These are phyloP conservation scores for Acrossocheilus wenchowensis DNA, from an alignment of 2,797 vertebrate species.

Conservation along the genomic window DNA sequence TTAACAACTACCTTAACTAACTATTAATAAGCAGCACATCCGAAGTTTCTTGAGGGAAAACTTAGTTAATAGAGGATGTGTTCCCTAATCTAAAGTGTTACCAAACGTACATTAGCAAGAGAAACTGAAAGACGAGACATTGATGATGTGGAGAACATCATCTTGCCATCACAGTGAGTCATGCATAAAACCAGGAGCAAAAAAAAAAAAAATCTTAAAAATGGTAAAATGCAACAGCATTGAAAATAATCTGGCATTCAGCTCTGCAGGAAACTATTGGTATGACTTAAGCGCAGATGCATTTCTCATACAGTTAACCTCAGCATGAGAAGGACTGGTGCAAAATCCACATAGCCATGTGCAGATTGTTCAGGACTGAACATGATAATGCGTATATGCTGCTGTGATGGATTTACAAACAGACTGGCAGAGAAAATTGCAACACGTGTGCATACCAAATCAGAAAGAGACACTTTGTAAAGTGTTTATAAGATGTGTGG, in stretches of 20 bases:
- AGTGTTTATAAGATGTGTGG: conserved; percentile 13
- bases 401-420: conserved; percentile 43
- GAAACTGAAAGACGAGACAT: neutral
- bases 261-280: neutral
- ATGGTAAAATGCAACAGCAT: neutral
- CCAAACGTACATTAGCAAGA: neutral
- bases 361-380: conserved; percentile 20
- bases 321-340: conserved; percentile 2
- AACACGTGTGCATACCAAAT: conserved; percentile 24
- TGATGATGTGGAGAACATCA: neutral
- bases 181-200: neutral
- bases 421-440: conserved; percentile 27
- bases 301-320: neutral
- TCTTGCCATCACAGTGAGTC: neutral
- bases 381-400: neutral
- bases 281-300: neutral
- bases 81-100: neutral
- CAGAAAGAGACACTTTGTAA: neutral
- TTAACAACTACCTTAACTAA: neutral
- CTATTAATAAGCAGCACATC: neutral
- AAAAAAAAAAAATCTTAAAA: neutral
- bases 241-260: neutral
- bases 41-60: neutral
- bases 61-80: neutral
- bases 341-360: neutral